Base-by-base conservation (phyloP, 2,113 vertebrate species). In the Danionella cerebrum region DNA sequence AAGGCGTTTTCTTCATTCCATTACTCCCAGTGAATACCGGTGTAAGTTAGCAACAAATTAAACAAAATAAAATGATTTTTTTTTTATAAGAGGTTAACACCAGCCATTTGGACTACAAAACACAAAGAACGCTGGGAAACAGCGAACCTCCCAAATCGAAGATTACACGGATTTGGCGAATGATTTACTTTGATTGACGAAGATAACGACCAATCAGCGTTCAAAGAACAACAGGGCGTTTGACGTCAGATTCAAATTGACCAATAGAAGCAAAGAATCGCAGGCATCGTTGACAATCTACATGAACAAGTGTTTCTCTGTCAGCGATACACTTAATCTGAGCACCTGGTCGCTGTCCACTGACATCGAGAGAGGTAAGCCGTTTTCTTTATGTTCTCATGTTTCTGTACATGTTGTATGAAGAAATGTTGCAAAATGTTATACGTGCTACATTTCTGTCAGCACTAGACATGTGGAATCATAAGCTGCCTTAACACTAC, bases 331-430 rank as follows among this genome's bases (percentile, higher is more conserved):
- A 66, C 55, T 63, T 70, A 47, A 75, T 79, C 72, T 79, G 75
- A 77, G 78, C 67, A 79, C 78, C 75, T 62, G 69, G 54, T 70
- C 75, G 78, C 78, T 79, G 70, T 79, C 75, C 78, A 58, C 58
- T 54, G 55, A 64, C 65, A 67, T 18, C 52, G 48, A 16, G 7
- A 21, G 31, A 71, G 78, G 78, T 79, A 77, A 75, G 75, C 18
- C 21, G 5, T 39, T 19, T 44, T 44, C 21, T 31, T 22, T 25
- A 19, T 39, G 8, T 18, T 38, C 7, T 10, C 16, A 2, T 42
- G 27, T 53, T 25, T 38, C 44, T 51, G 12, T 27, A 4, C 14
- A 7, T n/a, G n/a, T 10, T 44, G 10, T 33, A 27, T 10, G 45
- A 2, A 14, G 11, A 3, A 31, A 8, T 29, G 1, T 8, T 33